phyloP scores from a whole-genome alignment of 2,797 vertebrate genomes.

The Xerus rutilus region DNA sequence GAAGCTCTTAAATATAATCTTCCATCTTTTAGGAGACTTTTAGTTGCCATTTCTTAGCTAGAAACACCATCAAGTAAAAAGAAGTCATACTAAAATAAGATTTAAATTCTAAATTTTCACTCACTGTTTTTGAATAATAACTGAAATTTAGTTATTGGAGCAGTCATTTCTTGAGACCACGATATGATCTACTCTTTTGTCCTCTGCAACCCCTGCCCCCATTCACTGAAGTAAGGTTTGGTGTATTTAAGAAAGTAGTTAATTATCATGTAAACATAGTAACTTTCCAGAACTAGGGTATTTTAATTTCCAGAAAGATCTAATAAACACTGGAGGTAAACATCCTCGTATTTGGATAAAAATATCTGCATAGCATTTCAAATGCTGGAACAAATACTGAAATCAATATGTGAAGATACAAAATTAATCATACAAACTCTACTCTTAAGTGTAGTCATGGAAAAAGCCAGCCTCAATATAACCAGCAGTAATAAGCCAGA shows the following conservation, averaged over 20 bases:
- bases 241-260: slow-evolving; percentile 47
- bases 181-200: neutral
- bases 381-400: slow-evolving; percentile 23
- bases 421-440: neutral
- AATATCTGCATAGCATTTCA: slow-evolving; percentile 38
- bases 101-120: slow-evolving; percentile 46
- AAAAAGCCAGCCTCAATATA: slow-evolving; percentile 9
- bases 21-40: slow-evolving; percentile 45
- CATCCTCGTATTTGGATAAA: slow-evolving; percentile 29
- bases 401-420: slow-evolving; percentile 38
- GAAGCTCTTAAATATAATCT: slow-evolving; percentile 24
- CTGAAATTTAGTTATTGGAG: neutral
- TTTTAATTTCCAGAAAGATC: slow-evolving; percentile 19
- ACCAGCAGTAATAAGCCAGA: slow-evolving; percentile 1
- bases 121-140: slow-evolving; percentile 45
- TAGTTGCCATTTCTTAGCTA: slow-evolving; percentile 25
- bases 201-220: neutral
- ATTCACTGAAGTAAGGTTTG: slow-evolving; percentile 33
- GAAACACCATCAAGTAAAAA: slow-evolving; percentile 59
- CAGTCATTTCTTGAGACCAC: slow-evolving; percentile 41
- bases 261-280: neutral
- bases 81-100: neutral
- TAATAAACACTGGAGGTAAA: slow-evolving; percentile 18
- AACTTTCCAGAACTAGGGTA: slow-evolving; percentile 2
- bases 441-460: neutral